These are phyloP conservation scores for Platorchestia sp. DNA, from an alignment of 1,140 invertebrate species.

Conservation along the genomic window DNA sequence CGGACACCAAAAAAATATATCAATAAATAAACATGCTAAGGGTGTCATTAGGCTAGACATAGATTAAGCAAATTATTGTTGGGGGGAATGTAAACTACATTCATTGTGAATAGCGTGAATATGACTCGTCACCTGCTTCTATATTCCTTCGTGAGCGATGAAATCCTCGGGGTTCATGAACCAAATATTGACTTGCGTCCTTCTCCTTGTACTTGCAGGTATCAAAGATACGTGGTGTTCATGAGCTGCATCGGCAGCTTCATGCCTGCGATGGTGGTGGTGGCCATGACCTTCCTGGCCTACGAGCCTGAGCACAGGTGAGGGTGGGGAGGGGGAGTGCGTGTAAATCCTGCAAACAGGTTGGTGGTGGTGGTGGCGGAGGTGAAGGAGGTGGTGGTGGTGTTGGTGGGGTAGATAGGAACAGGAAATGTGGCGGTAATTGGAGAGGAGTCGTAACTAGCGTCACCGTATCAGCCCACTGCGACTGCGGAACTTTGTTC, in stretches of 20 bases:
- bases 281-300: conserved; percentile 39
- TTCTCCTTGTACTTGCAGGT: not conserved
- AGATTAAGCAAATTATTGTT: too few relatives aligned
- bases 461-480: not conserved
- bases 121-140: not conserved
- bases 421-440: not conserved
- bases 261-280: conserved; percentile 50
- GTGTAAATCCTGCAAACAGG: not conserved
- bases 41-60: too few relatives aligned
- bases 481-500: not conserved
- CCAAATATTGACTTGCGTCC: too few relatives aligned
- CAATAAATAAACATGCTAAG: too few relatives aligned
- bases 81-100: too few relatives aligned
- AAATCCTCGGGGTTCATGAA: too few relatives aligned
- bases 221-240: conserved; percentile 41
- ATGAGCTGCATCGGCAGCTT: not conserved
- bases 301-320: conserved; percentile 51
- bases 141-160: not conserved
- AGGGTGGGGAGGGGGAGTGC: not conserved
- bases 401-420: not conserved
- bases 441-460: not conserved
- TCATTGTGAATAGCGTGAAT: too few relatives aligned
- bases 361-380: not conserved
- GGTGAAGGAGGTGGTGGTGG: too few relatives aligned
- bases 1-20: too few relatives aligned